Base-by-base conservation (phyloP, 2,113 vertebrate species). In the Notothenia coriiceps region DNA sequence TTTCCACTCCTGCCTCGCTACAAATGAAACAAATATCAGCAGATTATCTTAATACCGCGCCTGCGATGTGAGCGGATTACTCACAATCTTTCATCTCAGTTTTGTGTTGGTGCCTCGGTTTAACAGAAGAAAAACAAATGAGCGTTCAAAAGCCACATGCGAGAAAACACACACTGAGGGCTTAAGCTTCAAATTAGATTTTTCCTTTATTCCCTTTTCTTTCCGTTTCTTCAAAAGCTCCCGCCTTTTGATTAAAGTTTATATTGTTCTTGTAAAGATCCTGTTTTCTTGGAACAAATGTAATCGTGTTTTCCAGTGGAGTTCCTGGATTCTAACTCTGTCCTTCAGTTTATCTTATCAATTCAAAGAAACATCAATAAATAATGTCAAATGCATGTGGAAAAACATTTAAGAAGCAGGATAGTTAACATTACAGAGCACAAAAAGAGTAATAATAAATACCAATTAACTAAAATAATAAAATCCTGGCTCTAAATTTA, bases 31-130 rank as follows among this genome's bases (percentile, higher is more conserved):
- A 25, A 88, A 79, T 63, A 77, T 85, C 76, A 61, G 71, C 69
- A 86, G 88, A 91, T 89, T 86, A 90, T 89, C 72, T 84, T 72
- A 86, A 83, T 70, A 50, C 69, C 22, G 44, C 14, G 74, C 65
- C 68, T 33, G 74, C 47, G 59, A 78, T 13, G 54, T 13, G 49
- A 87, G 88, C 67, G 1, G 80, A 75, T 84, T 56, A 0, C 66
- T 35, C 20, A 10, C 63, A 49, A 70, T 80, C 76, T 80, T 79
- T 79, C 74, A 88, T 88, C 82, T 80, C 15, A 20, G 59, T 69
- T 82, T 76, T 56, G 52, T 51, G 52, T 52, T 14, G 1, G 64
- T 3, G 59, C 56, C 33, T 69, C 2, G 49, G 61, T 25, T 25
- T 25, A 2, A 25, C 25, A 25, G 22, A 47, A 78, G 65, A n/a